Percentiles rank a stretch among this genome's conserved stretches.
Evolutionary conservation across 2,797 vertebrate genomes (phyloP).

Genomic region (Merluccius polli): DNA sequence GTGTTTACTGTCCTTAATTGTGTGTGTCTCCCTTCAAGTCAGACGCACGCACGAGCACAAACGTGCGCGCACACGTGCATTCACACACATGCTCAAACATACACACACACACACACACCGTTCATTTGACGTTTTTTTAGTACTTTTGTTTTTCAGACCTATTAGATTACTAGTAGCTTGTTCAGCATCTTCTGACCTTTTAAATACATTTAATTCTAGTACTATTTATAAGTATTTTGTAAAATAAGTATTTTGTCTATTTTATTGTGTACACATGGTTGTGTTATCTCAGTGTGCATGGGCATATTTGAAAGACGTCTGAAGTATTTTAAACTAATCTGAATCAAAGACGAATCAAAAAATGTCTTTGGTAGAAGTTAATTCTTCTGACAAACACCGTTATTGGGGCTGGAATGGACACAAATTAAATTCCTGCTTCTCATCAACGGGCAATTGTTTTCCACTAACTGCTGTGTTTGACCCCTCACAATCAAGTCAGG

Average conservation of each 20-base stretch:
- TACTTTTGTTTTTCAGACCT: too few species aligned
- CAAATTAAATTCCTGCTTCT: background rate
- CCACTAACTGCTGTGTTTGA: background rate
- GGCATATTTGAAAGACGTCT: too few species aligned
- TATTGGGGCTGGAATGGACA: background rate
- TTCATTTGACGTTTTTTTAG: too few species aligned
- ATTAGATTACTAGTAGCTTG: too few species aligned
- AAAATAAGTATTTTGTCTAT: too few species aligned
- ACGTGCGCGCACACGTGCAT: background rate
- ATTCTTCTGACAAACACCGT: background rate
- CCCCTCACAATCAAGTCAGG: background rate
- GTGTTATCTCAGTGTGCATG: too few species aligned
- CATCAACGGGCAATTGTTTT: background rate
- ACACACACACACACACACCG: constrained; percentile 6
- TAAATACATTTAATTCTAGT: too few species aligned
- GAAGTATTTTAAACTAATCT: too few species aligned
- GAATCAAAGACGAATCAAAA: background rate
- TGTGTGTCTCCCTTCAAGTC: background rate
- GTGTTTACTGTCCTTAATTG: constrained; percentile 26
- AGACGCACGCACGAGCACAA: background rate
- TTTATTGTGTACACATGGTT: too few species aligned
- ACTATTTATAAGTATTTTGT: too few species aligned
- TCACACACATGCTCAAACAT: constrained; percentile 9
- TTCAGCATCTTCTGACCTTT: too few species aligned
- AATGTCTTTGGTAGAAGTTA: background rate